Evolutionary conservation across 2,113 vertebrate species (phyloP).

Genomic region (Percopsis transmontana): DNA sequence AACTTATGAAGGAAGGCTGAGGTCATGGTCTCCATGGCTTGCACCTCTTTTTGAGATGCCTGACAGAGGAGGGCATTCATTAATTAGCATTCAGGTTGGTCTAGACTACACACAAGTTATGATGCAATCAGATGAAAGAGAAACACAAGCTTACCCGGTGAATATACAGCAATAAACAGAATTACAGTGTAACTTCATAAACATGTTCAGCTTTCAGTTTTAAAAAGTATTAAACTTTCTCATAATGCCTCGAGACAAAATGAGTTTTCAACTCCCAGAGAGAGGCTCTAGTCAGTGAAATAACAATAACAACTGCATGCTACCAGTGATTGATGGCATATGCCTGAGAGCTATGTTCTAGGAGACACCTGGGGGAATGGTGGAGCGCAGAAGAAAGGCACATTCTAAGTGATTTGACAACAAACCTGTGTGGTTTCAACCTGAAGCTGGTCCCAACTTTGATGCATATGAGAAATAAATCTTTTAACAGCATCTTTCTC

Average conservation of each 20-base stretch:
- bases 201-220: too few relatives aligned
- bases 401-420: conserved; percentile 1
- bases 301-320: not conserved
- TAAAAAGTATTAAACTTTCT: too few relatives aligned
- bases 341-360: too few relatives aligned
- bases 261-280: not conserved
- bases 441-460: conserved; percentile 83
- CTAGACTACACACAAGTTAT: not conserved
- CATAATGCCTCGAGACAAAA: too few relatives aligned
- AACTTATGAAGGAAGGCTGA: conserved; percentile 86
- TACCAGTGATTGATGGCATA: too few relatives aligned
- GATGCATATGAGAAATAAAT: conserved; percentile 84
- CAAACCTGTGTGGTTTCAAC: conserved; percentile 77
- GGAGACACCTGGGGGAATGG: not conserved
- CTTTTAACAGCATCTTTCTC: conserved; percentile 82
- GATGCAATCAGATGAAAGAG: not conserved
- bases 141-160: not conserved
- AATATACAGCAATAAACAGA: not conserved
- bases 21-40: conserved; percentile 85
- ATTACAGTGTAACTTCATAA: too few relatives aligned
- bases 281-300: not conserved
- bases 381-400: not conserved
- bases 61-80: conserved; percentile 51
- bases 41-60: conserved; percentile 80
- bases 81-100: too few relatives aligned